Conservation (phyloP, 2,888 invertebrate species). For the Pseudoips prasinana region DNA sequence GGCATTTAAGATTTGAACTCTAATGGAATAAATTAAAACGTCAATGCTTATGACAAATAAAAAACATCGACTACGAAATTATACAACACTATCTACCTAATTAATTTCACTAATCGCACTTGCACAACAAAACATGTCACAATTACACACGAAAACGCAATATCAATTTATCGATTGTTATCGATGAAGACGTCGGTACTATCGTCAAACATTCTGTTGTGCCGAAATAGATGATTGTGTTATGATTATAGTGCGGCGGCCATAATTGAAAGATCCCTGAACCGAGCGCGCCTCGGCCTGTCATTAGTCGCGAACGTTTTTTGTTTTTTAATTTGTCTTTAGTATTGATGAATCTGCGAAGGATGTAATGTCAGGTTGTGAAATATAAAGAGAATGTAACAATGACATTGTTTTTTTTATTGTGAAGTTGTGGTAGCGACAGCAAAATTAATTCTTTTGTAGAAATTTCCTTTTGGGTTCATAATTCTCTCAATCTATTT, state of each 20-base stretch:
- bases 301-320: conserved; percentile 45
- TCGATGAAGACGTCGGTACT: conserved; percentile 42
- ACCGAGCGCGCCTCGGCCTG: conserved; percentile 36
- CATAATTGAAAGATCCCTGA: conserved; percentile 46
- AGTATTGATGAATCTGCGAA: conserved; percentile 34
- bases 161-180: conserved; percentile 38
- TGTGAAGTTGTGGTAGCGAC: too few species aligned
- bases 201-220: conserved; percentile 41
- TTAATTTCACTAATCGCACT: neutral
- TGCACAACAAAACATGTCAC: conserved; percentile 2
- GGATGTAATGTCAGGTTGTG: conserved; percentile 21
- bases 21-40: too few species aligned
- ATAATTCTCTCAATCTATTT: too few species aligned
- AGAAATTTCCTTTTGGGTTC: too few species aligned
- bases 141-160: conserved; percentile 25
- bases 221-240: conserved; percentile 67
- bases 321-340: conserved; percentile 37
- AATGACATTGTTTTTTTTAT: conserved; percentile 5
- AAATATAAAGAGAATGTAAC: conserved; percentile 18
- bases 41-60: too few species aligned
- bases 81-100: neutral
- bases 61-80: too few species aligned
- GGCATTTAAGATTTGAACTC: too few species aligned
- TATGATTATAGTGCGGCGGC: conserved; percentile 70
- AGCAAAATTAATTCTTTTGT: too few species aligned